phyloP scores from a whole-genome alignment of 2,888 invertebrate species.

The Neria commutata region DNA sequence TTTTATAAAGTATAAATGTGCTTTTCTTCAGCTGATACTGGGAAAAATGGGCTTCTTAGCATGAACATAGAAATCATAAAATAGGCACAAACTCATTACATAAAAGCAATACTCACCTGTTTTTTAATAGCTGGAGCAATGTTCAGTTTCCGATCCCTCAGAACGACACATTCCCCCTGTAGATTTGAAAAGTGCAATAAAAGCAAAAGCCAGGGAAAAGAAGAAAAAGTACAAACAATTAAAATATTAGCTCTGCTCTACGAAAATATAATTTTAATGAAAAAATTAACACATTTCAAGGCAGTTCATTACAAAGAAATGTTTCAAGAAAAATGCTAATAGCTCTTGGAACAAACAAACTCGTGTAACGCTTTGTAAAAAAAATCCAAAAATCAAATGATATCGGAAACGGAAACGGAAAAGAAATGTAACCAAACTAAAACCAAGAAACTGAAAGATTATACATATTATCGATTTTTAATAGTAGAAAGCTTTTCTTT shows the following conservation, averaged over 20 bases:
- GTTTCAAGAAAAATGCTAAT: constrained; percentile 40
- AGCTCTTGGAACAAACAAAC: constrained; percentile 37
- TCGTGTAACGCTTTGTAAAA: constrained; percentile 26
- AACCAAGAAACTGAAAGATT: too few relatives aligned
- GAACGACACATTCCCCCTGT: constrained; percentile 75
- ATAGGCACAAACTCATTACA: too few relatives aligned
- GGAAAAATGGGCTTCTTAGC: too few relatives aligned
- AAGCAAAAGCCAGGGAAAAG: constrained; percentile 26
- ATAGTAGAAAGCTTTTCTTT: background rate
- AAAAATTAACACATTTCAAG: constrained; percentile 23
- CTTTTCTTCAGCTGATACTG: too few relatives aligned
- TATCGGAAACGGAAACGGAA: background rate
- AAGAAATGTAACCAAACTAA: background rate
- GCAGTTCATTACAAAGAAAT: constrained; percentile 42
- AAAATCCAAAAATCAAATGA: background rate
- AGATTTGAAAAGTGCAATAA: constrained; percentile 26
- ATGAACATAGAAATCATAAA: too few relatives aligned
- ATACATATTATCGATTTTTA: too few relatives aligned
- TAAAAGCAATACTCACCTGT: constrained; percentile 68
- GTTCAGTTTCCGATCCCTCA: constrained; percentile 81
- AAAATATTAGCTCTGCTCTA: constrained; percentile 25
- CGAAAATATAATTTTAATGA: background rate
- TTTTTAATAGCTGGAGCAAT: constrained; percentile 88
- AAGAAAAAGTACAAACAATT: constrained; percentile 22
- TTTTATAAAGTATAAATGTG: too few relatives aligned